Conservation (phyloP, 2,888 invertebrate species). For the Eupithecia dodoneata region DNA sequence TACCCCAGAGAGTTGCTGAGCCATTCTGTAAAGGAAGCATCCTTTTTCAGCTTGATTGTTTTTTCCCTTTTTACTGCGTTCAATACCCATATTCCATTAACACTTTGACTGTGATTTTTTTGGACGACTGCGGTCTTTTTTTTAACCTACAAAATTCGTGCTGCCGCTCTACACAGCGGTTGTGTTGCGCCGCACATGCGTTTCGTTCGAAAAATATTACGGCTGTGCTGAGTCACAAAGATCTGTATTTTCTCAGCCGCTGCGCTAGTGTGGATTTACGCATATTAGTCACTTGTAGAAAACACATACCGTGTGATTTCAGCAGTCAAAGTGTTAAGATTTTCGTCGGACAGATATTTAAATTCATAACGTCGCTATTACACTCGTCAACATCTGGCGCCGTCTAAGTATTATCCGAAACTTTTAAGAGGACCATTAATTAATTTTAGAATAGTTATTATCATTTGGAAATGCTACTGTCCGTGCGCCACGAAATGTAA, state of each 20-base stretch:
- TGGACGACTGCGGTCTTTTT: too few relatives aligned
- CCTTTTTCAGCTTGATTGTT: constrained; percentile 69
- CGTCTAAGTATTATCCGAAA: constrained; percentile 68
- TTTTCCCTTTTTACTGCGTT: constrained; percentile 71
- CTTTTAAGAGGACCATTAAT: constrained; percentile 69
- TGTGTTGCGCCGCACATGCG: too few relatives aligned
- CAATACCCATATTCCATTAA: constrained; percentile 70
- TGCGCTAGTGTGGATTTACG: too few relatives aligned
- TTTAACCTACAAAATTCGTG: too few relatives aligned
- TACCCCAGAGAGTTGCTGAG: constrained; percentile 60
- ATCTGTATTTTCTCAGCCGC: too few relatives aligned
- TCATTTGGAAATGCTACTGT: constrained; percentile 38
- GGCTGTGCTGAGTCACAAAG: too few relatives aligned
- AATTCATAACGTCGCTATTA: constrained; percentile 79
- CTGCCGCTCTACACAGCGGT: too few relatives aligned
- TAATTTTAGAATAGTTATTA: constrained; percentile 62
- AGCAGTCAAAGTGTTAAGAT: too few relatives aligned
- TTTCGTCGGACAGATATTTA: constrained; percentile 74
- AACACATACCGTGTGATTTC: too few relatives aligned
- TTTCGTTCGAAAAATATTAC: too few relatives aligned
- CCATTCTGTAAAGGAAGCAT: constrained; percentile 69
- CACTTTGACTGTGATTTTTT: too few relatives aligned
- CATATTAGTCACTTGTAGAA: too few relatives aligned
- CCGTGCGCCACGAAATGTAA: constrained; percentile 13
- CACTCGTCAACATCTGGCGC: constrained; percentile 78